These are phyloP conservation scores for Chloroceryle amazona DNA, from an alignment of 2,797 vertebrate species.

Conservation along the genomic window DNA sequence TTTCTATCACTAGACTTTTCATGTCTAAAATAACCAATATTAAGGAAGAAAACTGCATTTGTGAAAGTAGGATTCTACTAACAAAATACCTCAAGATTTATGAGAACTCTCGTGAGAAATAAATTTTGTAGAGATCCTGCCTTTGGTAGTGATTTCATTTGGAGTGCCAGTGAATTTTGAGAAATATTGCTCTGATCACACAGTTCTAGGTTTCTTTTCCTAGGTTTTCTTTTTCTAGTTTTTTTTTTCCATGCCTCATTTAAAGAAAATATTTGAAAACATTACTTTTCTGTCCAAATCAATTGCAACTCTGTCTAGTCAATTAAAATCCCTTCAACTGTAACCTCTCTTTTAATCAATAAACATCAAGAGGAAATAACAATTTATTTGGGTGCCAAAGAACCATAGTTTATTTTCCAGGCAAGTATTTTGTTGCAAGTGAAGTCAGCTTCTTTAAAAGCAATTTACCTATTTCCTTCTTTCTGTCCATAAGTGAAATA, in stretches of 20 bases:
- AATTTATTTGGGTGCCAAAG: not conserved
- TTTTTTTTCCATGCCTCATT: not conserved
- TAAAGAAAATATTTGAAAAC: not conserved
- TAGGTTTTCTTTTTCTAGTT: no score
- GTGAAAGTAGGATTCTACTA: not conserved
- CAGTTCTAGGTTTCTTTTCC: not conserved
- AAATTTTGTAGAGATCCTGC: not conserved
- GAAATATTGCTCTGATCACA: not conserved
- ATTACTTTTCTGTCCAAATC: not conserved
- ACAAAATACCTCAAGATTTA: not conserved
- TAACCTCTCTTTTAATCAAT: not conserved
- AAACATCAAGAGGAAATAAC: not conserved
- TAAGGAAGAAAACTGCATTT: not conserved
- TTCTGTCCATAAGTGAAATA: not conserved
- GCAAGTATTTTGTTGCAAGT: not conserved
- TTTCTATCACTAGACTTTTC: not conserved
- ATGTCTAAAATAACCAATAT: not conserved
- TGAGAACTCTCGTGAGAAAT: not conserved
- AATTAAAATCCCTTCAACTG: not conserved
- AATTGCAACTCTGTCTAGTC: not conserved
- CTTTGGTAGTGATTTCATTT: not conserved
- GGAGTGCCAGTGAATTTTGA: not conserved
- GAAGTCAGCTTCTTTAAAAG: not conserved
- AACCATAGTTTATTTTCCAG: not conserved
- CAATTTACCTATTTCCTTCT: constrained; percentile 10